A percentile compares a stretch with the other conserved stretches of the same genome.
phyloP scores from a whole-genome alignment of 2,797 vertebrate species.

The Xiphorhynchus erythropygius region DNA sequence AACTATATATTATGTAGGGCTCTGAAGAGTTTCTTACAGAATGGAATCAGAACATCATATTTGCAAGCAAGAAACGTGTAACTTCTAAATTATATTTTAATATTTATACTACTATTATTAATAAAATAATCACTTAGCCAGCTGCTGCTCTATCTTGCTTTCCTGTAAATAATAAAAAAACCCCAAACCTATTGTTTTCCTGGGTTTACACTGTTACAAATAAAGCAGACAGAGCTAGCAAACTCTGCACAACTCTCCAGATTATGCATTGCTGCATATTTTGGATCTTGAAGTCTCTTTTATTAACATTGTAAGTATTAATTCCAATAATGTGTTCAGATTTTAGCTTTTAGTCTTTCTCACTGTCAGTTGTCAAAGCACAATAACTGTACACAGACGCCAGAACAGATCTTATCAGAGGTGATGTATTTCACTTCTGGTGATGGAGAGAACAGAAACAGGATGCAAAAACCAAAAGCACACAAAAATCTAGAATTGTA shows the following conservation, averaged over 20 bases:
- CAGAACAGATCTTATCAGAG: neutral
- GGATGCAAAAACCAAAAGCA: neutral
- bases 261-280: neutral
- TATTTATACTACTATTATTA: neutral
- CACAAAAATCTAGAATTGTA: neutral
- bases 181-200: neutral
- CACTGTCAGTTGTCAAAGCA: neutral
- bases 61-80: neutral
- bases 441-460: neutral
- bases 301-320: neutral
- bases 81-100: neutral
- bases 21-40: neutral
- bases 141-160: neutral
- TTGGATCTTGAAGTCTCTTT: neutral
- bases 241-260: neutral
- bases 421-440: neutral
- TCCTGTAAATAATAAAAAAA: neutral
- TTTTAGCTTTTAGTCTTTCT: neutral
- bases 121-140: neutral
- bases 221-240: neutral
- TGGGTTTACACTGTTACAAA: neutral
- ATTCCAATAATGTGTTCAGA: neutral
- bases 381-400: neutral
- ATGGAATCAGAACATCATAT: fast-evolving
- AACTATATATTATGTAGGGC: neutral